phyloP scores from a whole-genome alignment of 1,140 invertebrate genomes.

The Meloidogyne hapla region DNA sequence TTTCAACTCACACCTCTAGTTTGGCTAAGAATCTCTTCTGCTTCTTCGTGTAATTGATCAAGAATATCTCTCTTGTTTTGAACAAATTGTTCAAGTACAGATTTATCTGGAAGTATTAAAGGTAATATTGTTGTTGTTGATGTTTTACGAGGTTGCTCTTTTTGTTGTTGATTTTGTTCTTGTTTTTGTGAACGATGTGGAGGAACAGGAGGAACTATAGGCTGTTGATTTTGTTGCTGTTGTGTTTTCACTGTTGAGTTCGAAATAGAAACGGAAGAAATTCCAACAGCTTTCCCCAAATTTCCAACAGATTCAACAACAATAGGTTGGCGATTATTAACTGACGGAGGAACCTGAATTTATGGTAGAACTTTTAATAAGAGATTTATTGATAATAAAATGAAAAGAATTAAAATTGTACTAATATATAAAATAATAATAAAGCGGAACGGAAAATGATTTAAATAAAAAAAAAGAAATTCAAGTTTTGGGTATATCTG shows the following conservation, averaged over 20 bases:
- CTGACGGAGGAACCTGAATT: too few species aligned
- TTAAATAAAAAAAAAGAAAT: too few species aligned
- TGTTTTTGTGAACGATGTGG: background rate
- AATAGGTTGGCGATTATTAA: too few species aligned
- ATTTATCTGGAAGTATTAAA: constrained; percentile 48
- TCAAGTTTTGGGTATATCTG: too few species aligned
- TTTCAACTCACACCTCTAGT: background rate
- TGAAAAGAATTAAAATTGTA: too few species aligned
- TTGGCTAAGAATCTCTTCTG: background rate
- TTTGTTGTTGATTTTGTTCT: background rate
- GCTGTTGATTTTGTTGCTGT: background rate
- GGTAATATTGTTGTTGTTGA: constrained; percentile 18
- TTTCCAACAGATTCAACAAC: too few species aligned
- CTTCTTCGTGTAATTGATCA: background rate
- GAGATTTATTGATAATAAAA: too few species aligned
- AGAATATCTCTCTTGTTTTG: constrained; percentile 22
- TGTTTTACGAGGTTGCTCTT: background rate
- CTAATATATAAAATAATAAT: too few species aligned
- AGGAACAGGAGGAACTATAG: background rate
- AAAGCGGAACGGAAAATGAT: too few species aligned
- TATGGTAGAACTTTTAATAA: too few species aligned
- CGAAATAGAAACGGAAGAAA: too few species aligned
- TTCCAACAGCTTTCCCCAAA: too few species aligned
- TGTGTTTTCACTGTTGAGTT: background rate
- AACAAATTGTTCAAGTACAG: constrained; percentile 53